Evolutionary conservation across 2,888 invertebrate genomes (phyloP).

Genomic region (Athalia cordata): DNA sequence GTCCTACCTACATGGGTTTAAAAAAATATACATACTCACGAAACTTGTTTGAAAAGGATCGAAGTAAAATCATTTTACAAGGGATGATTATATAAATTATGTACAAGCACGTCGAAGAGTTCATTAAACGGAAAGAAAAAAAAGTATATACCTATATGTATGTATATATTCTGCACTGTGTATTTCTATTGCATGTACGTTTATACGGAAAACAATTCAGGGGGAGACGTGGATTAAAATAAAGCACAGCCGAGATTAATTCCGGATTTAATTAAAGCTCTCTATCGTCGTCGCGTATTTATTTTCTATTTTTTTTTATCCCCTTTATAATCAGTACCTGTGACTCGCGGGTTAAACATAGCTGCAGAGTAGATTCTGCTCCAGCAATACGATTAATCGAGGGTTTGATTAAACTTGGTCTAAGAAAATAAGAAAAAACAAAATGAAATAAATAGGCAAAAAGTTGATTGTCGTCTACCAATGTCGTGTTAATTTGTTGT

Average conservation of each 20-base stretch:
- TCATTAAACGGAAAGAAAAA: too few relatives aligned
- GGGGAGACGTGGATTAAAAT: not conserved
- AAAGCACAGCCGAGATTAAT: not conserved
- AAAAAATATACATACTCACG: too few relatives aligned
- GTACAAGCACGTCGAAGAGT: too few relatives aligned
- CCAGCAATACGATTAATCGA: not conserved
- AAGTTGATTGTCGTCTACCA: not conserved
- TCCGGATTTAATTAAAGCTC: conserved; percentile 23
- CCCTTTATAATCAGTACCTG: conserved; percentile 28
- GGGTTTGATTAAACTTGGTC: not conserved
- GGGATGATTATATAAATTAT: too few relatives aligned
- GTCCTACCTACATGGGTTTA: too few relatives aligned
- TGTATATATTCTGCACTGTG: too few relatives aligned
- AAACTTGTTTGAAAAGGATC: too few relatives aligned
- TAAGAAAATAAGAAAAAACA: not conserved
- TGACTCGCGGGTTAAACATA: not conserved
- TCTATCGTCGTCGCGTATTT: conserved; percentile 20
- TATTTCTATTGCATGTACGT: not conserved
- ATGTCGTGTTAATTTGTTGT: too few relatives aligned
- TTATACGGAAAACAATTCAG: not conserved
- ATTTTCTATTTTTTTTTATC: not conserved
- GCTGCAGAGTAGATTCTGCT: not conserved
- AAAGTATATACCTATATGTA: too few relatives aligned
- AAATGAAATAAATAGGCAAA: conserved; percentile 9
- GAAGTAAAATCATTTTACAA: too few relatives aligned